A percentile compares a stretch with the other conserved stretches of the same genome.
phyloP scores from a whole-genome alignment of 35 echinoderm and acorn worm species.

The Ophiothrix spiculata region DNA sequence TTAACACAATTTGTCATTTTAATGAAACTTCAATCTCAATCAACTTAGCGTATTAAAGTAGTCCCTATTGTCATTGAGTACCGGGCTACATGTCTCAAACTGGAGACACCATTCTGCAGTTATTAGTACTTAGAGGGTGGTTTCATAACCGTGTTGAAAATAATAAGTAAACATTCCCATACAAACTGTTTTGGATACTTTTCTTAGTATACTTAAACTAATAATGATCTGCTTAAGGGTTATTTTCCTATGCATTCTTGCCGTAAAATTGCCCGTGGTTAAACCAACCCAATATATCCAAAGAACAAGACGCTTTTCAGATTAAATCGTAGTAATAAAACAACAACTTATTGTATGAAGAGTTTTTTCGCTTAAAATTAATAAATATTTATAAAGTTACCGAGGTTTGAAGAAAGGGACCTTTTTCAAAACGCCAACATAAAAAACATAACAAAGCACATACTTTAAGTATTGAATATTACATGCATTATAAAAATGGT shows the following conservation, averaged over 20 bases:
- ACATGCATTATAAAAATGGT: too few relatives aligned
- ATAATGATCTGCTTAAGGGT: neutral
- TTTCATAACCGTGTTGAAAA: neutral
- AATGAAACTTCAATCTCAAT: neutral
- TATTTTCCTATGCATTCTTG: slow-evolving; percentile 4
- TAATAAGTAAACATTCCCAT: neutral
- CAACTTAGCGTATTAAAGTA: too few relatives aligned
- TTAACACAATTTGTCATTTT: neutral
- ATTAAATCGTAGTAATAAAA: slow-evolving; percentile 2
- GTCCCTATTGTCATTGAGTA: too few relatives aligned
- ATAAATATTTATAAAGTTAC: neutral
- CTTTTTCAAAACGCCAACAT: too few relatives aligned
- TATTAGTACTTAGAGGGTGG: neutral
- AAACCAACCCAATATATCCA: neutral
- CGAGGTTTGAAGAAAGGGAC: too few relatives aligned
- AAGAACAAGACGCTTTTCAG: neutral
- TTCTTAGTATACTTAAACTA: neutral
- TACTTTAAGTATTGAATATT: too few relatives aligned
- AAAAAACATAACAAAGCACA: too few relatives aligned
- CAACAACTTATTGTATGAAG: neutral
- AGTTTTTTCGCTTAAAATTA: neutral
- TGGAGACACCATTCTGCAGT: slow-evolving; percentile 1
- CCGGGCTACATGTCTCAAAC: too few relatives aligned
- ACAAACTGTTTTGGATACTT: neutral
- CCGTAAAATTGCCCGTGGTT: neutral